These are phyloP conservation scores for Rhagonycha fulva DNA, from an alignment of 2,888 invertebrate species.

Conservation along the genomic window DNA sequence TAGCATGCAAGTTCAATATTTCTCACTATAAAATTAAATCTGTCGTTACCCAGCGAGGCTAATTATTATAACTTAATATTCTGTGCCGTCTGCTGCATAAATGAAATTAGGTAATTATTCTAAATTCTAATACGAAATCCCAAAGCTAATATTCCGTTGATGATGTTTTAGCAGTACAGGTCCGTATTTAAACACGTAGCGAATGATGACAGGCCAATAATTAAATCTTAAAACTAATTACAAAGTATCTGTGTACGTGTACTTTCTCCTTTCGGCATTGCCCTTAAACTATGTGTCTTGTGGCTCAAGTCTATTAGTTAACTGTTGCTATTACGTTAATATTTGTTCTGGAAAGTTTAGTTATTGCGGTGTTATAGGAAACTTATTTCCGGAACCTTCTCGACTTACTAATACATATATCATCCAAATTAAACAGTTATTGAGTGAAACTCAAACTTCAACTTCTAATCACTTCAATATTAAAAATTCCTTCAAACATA, in stretches of 20 bases:
- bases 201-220: constrained; percentile 24
- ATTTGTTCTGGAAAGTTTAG: constrained; percentile 13
- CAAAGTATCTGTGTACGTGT: constrained; percentile 20
- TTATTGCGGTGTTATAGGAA: not conserved
- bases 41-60: not conserved
- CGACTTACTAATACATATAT: not conserved
- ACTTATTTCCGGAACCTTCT: not conserved
- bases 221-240: constrained; percentile 28
- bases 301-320: constrained; percentile 23
- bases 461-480: not conserved
- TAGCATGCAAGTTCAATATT: not conserved
- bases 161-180: constrained; percentile 23
- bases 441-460: not conserved
- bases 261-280: not conserved
- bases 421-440: not conserved
- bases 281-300: constrained; percentile 21
- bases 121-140: constrained; percentile 20
- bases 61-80: not conserved
- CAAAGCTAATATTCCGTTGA: constrained; percentile 24
- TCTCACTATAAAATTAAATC: not conserved
- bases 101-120: constrained; percentile 24
- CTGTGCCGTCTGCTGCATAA: constrained; percentile 1
- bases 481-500: not conserved
- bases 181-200: constrained; percentile 24
- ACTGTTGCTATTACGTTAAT: constrained; percentile 20